These are phyloP conservation scores for Mionectes macconnelli DNA, from an alignment of 2,113 vertebrate species.

Conservation along the genomic window DNA sequence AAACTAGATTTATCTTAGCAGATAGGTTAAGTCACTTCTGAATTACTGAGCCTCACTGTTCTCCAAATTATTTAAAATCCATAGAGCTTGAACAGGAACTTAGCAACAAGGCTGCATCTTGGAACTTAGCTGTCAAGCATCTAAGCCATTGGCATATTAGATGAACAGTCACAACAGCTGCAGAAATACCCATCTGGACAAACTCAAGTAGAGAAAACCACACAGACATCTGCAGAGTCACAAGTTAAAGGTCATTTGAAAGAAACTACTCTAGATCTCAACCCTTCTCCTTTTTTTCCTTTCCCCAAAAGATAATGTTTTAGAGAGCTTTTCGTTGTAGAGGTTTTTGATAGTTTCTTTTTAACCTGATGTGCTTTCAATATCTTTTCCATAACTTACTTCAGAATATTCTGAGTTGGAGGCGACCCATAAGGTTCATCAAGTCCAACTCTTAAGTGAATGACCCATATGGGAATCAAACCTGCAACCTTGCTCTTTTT, in stretches of 20 bases:
- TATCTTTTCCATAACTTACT: not conserved
- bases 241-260: not conserved
- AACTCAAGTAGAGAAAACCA: not conserved
- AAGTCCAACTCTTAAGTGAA: not conserved
- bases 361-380: not conserved
- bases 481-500: not conserved
- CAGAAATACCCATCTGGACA: not conserved
- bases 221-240: not conserved
- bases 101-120: not conserved
- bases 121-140: not conserved
- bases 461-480: not conserved
- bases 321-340: not conserved
- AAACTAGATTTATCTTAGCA: not conserved
- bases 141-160: not conserved
- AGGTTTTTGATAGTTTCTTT: not conserved
- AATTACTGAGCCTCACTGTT: not conserved
- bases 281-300: not conserved
- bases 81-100: not conserved
- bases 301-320: not conserved
- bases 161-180: not conserved
- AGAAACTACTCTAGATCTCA: not conserved
- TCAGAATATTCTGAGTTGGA: not conserved
- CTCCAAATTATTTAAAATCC: not conserved
- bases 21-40: not conserved
- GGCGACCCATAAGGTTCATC: not conserved